phyloP scores from a whole-genome alignment of 2,888 invertebrate species.

The Drosophila stalkeri region DNA sequence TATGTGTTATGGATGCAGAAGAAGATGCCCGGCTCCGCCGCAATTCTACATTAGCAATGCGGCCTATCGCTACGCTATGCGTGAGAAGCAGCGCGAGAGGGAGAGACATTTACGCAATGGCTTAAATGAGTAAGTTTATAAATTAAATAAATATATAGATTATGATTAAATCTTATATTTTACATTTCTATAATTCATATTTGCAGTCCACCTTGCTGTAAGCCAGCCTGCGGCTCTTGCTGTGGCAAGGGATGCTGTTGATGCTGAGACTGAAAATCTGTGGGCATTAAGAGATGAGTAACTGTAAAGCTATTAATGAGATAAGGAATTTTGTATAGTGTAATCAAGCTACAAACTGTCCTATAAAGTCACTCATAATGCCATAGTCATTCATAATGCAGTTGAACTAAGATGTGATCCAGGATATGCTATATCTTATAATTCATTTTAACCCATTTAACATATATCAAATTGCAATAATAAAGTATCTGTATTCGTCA shows the following conservation, averaged over 20 bases:
- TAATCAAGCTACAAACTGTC: too few relatives aligned
- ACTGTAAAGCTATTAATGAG: not conserved
- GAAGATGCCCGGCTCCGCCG: slow-evolving; percentile 9
- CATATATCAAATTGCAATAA: not conserved
- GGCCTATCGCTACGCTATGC: not conserved
- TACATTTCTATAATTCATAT: not conserved
- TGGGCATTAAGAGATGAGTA: not conserved
- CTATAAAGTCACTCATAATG: too few relatives aligned
- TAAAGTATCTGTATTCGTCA: not conserved
- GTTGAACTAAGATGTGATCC: too few relatives aligned
- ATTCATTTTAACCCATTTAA: not conserved
- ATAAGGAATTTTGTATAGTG: too few relatives aligned
- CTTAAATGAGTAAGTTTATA: not conserved
- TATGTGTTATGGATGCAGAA: not conserved
- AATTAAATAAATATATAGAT: not conserved
- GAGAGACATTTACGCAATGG: slow-evolving; percentile 6
- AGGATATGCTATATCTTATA: too few relatives aligned
- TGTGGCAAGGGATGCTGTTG: not conserved
- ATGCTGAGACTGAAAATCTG: not conserved
- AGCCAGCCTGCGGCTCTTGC: not conserved
- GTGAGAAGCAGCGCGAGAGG: not conserved
- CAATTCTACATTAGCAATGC: slow-evolving; percentile 11
- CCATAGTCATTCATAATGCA: not conserved
- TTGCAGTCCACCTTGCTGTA: not conserved
- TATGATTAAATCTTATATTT: too few relatives aligned